These are phyloP conservation scores for Papilio elwesi DNA, from an alignment of 2,888 invertebrate species.

Conservation along the genomic window DNA sequence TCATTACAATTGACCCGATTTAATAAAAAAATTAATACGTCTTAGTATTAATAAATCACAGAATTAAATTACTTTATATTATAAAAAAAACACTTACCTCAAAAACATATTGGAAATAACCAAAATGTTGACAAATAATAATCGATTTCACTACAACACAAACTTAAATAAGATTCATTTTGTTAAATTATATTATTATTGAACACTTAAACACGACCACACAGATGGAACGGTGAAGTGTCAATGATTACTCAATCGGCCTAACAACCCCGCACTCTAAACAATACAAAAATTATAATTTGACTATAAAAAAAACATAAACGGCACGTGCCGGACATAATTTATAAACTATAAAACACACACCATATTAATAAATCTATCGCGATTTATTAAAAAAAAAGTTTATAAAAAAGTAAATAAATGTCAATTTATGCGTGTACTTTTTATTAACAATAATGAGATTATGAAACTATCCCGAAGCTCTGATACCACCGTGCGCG, in stretches of 20 bases:
- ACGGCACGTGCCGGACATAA: constrained; percentile 78
- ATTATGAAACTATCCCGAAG: constrained; percentile 80
- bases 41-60: not conserved
- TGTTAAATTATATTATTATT: constrained; percentile 31
- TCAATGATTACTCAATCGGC: constrained; percentile 75
- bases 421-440: constrained; percentile 79
- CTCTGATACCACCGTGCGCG: constrained; percentile 80
- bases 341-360: constrained; percentile 69
- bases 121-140: constrained; percentile 46
- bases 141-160: constrained; percentile 60
- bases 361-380: constrained; percentile 57
- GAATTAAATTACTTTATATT: constrained; percentile 24
- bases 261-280: constrained; percentile 75
- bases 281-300: constrained; percentile 74
- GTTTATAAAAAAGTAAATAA: constrained; percentile 59
- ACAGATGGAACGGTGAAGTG: constrained; percentile 68
- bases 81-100: constrained; percentile 57
- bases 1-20: too few relatives aligned
- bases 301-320: constrained; percentile 77
- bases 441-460: constrained; percentile 80
- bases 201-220: constrained; percentile 73
- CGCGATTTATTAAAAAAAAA: constrained; percentile 61
- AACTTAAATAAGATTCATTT: constrained; percentile 59
- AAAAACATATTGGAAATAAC: constrained; percentile 67
- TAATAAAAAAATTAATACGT: too few relatives aligned